Evolutionary conservation across 2,113 vertebrate species (phyloP), one percentile per base, ranked within the genome.

Genomic region (Hyaena hyaena): DNA sequence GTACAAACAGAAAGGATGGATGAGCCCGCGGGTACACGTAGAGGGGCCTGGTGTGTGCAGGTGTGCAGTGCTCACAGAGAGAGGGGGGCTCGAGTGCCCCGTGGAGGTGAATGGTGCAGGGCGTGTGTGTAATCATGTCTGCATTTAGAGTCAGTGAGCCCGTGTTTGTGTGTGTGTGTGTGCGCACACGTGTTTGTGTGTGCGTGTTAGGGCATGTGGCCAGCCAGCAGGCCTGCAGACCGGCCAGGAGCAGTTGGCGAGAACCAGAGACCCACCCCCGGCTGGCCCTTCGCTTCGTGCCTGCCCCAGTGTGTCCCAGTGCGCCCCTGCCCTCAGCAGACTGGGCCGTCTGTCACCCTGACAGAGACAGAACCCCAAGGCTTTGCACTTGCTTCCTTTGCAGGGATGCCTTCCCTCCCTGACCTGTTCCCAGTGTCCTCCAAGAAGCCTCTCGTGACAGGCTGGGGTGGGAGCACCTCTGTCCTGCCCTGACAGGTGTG

Each of bases 21-120:
- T 0, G 15, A 28, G 31, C 82, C 77, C 1, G 0, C 2, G 28
- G 45, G 17, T 33, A 4, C 26, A 4, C 12, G 12, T 0, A 21
- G 63, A 43, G n/a, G 28, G 21, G 65, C 35, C 39, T 8, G 24
- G 17, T 21, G 17, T 28, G 12, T 45, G 48, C 33, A 33, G 23
- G 48, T n/a, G 24, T 61, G 21, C 1, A 5, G 43, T 28, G 35
- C 10, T 50, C 84, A 16, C 55, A 81, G 71, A 28, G 4, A 55
- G 28, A 3, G 61, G 31, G n/a, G 45, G 24, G 48, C 21, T 63
- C 10, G 0, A 3, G 77, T 10, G 50, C 33, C 77, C 85, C 16
- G 23, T 1, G 0, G 21, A n/a, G 45, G 28, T 61, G 93, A 76
- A 23, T n/a, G 24, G 1, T 58, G 31, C 9, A 68, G 50, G 66